A percentile compares a stretch with the other conserved stretches of the same genome.
These are phyloP conservation scores for Sula dactylatra DNA, from an alignment of 2,113 vertebrate species.

Conservation along the genomic window DNA sequence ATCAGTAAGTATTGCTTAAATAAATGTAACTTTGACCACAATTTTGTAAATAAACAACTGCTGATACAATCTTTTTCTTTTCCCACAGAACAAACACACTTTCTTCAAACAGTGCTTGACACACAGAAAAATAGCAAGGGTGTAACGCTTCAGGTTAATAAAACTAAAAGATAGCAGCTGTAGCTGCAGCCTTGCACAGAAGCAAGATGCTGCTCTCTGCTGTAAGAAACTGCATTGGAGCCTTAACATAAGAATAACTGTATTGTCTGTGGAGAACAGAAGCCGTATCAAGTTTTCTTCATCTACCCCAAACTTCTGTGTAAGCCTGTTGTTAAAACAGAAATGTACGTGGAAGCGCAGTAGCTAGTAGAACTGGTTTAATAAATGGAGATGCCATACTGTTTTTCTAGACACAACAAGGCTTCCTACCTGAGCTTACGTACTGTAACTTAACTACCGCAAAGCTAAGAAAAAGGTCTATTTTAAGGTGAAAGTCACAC, in stretches of 20 bases:
- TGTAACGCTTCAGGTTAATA: background rate
- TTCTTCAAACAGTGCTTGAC: slow-evolving; percentile 15
- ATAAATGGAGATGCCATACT: background rate
- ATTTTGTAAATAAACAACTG: slow-evolving; percentile 14
- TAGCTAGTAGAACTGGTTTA: background rate
- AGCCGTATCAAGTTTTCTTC: background rate
- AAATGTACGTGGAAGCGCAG: background rate
- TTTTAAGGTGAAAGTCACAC: background rate
- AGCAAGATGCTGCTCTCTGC: slow-evolving; percentile 39
- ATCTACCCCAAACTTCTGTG: background rate
- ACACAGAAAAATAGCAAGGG: background rate
- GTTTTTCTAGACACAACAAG: background rate
- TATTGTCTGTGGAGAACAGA: background rate
- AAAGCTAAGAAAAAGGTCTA: background rate
- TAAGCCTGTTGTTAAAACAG: background rate
- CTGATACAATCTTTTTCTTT: background rate
- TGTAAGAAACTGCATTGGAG: background rate
- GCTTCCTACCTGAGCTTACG: background rate
- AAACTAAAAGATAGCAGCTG: background rate
- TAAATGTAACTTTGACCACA: background rate
- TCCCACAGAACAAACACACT: background rate
- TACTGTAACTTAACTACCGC: background rate
- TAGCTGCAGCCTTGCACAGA: background rate
- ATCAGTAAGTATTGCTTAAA: background rate
- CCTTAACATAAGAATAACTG: background rate